Conservation (phyloP, 1,140 invertebrate species). For the Drosophila nigrodunni region DNA sequence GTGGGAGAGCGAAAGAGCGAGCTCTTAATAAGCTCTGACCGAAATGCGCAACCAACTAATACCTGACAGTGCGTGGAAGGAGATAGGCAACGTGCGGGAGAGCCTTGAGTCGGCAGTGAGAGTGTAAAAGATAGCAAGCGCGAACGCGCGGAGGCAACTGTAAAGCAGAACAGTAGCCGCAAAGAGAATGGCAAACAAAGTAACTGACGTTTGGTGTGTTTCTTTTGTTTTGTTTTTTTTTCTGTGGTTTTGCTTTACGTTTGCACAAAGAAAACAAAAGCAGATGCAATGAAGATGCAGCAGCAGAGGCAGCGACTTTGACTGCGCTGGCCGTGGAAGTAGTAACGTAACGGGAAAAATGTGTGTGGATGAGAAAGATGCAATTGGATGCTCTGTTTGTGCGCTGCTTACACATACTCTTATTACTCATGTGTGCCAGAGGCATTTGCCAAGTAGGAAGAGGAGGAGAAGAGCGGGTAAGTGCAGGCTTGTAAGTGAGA, state of each 20-base stretch:
- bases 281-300: constrained; percentile 54
- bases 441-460: constrained; percentile 8
- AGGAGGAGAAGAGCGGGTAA: not conserved
- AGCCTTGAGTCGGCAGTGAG: no score
- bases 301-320: not conserved
- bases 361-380: not conserved
- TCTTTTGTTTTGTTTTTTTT: not conserved
- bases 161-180: constrained; percentile 19
- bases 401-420: constrained; percentile 37
- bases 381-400: constrained; percentile 37
- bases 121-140: not conserved
- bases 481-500: not conserved
- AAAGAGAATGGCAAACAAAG: constrained; percentile 52
- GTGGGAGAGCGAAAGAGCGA: not conserved
- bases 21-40: constrained; percentile 50
- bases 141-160: not conserved
- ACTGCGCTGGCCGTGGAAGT: not conserved
- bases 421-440: constrained; percentile 51
- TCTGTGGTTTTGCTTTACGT: constrained; percentile 35
- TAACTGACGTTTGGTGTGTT: constrained; percentile 14
- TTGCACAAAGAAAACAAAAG: constrained; percentile 57
- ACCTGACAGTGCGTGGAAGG: constrained; percentile 7
- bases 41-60: constrained; percentile 42
- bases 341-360: not conserved
- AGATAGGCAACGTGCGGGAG: not conserved